Evolutionary conservation across 2,888 invertebrate species (phyloP).

Genomic region (Torymus auratus): DNA sequence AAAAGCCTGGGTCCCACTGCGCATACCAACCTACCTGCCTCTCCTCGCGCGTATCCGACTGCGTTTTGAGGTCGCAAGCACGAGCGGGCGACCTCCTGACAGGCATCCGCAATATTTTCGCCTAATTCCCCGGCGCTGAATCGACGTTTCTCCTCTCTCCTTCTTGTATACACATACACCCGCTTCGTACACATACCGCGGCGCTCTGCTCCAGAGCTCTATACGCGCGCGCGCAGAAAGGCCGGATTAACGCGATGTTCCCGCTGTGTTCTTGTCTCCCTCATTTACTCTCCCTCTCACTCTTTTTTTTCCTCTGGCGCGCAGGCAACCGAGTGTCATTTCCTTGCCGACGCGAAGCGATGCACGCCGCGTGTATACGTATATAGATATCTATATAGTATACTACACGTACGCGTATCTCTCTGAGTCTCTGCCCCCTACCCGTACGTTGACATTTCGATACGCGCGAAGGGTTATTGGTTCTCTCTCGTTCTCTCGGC

Average conservation of each 20-base stretch:
- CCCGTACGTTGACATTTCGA: conserved; percentile 52
- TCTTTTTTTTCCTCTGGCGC: neutral
- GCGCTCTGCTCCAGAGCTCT: too few species aligned
- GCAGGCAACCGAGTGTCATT: conserved; percentile 9
- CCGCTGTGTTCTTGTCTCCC: neutral
- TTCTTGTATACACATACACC: too few species aligned
- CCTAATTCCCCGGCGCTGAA: conserved; percentile 53
- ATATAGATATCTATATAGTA: neutral
- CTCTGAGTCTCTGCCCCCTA: neutral
- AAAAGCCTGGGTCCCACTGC: too few species aligned
- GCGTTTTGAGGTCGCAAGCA: too few species aligned
- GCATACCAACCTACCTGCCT: too few species aligned
- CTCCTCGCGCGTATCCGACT: too few species aligned
- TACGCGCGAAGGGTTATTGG: conserved; percentile 51
- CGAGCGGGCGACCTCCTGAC: neutral
- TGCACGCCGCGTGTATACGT: too few species aligned
- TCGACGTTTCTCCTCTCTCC: conserved; percentile 33
- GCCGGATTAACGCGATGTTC: conserved; percentile 22
- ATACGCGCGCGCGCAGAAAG: conserved; percentile 7
- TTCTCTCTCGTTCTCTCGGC: conserved; percentile 18
- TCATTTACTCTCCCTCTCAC: neutral
- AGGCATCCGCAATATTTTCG: conserved; percentile 49
- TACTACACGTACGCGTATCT: too few species aligned
- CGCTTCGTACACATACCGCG: too few species aligned
- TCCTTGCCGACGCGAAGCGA: neutral